phyloP scores from a whole-genome alignment of 35 echinoderm and acorn worm species.

The Lytechinus pictus region DNA sequence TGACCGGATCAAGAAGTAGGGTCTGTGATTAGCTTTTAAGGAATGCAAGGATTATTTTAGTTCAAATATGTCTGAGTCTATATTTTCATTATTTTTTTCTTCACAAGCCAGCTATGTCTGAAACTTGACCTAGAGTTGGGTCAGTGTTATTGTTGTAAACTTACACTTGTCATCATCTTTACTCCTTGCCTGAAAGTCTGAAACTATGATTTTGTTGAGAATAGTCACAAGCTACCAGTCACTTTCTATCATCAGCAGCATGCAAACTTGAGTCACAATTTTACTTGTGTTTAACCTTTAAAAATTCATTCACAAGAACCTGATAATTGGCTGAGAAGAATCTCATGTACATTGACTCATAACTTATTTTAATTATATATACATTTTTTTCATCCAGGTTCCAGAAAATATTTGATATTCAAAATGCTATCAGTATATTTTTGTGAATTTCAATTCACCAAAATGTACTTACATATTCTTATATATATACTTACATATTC shows the following conservation, averaged over 20 bases:
- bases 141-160: background rate
- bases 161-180: background rate
- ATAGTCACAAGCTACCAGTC: background rate
- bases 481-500: no score
- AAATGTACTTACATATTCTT: no score
- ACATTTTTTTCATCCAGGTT: no score
- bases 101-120: background rate
- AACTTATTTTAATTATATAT: no score
- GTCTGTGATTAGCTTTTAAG: background rate
- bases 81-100: background rate
- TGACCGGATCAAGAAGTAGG: background rate
- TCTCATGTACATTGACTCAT: background rate
- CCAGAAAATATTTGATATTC: no score
- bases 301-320: background rate
- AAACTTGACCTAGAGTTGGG: conserved; percentile 5
- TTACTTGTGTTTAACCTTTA: background rate
- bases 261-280: background rate
- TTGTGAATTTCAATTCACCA: no score
- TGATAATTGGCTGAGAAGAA: background rate
- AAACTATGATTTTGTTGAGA: background rate
- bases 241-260: background rate
- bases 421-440: no score
- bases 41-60: background rate
- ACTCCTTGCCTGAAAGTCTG: background rate
- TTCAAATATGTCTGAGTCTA: background rate